Evolutionary conservation across 2,888 invertebrate genomes (phyloP), one percentile per base, ranked within the genome.

Genomic region (Melinopterus prodromus): DNA sequence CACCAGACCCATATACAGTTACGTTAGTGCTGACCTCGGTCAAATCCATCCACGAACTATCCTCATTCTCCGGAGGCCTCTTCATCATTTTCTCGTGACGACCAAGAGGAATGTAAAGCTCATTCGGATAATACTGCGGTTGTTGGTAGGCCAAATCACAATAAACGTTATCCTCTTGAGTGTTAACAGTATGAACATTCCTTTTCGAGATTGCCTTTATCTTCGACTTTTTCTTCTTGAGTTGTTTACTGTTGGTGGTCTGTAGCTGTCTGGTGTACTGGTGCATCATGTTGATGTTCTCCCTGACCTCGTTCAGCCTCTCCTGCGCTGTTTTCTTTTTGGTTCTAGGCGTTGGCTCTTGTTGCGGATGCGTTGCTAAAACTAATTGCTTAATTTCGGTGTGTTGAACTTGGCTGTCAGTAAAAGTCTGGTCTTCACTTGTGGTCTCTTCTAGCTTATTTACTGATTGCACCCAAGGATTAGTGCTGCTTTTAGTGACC

Each of bases 21-120:
- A 75, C 53, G 15, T 70, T 79, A 16, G 80, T 81, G 69, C 81
- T 83, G 9, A 77, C 35, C n/a, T 84, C 84, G 0, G 83, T 82
- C 36, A 84, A 38, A 70, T 84, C 84, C 69, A 71, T 82, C 84
- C 84, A 84, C 0, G 84, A 84, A 77, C 81, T 81, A 15, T 83
- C 84, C 16, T 84, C 82, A 5, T 38, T 53, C 12, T 53, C 71
- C 37, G 71, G 71, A 6, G 36, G 36, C 38, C 53, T 16, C 14
- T 69, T 78, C 53, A 16, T 74, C 37, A 26, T 74, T 35, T 12
- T 74, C 36, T 16, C 72, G 7, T 72, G 16, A 12, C 77, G 76
- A 16, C 72, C 69, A 16, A 79, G 9, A 74, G 79, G 79, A n/a
- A 72, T 69, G 71, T 79, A 79, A 72, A 77, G n/a, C 6, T 74